phyloP scores from a whole-genome alignment of 2,113 vertebrate species.

The Ophiodon elongatus region DNA sequence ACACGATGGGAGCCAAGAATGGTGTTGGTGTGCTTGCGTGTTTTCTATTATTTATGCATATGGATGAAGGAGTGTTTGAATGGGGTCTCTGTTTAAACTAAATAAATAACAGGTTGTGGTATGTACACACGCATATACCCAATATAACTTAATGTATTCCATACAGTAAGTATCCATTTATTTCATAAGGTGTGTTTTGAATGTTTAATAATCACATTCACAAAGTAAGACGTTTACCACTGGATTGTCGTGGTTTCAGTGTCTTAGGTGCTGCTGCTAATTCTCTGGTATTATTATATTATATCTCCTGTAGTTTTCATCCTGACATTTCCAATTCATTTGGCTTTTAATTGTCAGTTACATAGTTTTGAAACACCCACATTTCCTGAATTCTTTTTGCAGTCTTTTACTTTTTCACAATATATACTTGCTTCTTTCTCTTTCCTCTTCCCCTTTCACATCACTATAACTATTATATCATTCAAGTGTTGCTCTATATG shows the following conservation, averaged over 20 bases:
- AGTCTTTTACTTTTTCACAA: not conserved
- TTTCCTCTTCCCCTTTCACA: not conserved
- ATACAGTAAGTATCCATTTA: not conserved
- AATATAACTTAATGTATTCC: not conserved
- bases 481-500: not conserved
- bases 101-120: constrained; percentile 51
- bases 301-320: not conserved
- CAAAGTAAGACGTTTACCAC: not conserved
- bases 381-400: not conserved
- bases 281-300: not conserved
- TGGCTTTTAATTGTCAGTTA: not conserved
- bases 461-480: not conserved
- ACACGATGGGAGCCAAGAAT: constrained; percentile 41
- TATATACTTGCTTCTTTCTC: not conserved
- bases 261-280: not conserved
- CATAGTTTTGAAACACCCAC: not conserved
- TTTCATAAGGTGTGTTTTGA: constrained; percentile 9
- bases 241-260: not conserved
- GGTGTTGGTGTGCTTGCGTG: constrained; percentile 54
- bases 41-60: constrained; percentile 69
- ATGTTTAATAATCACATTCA: not conserved
- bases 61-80: constrained; percentile 41
- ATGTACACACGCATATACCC: constrained; percentile 5
- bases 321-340: not conserved
- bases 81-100: constrained; percentile 53